Evolutionary conservation across 2,888 invertebrate species (phyloP).

Genomic region (Pachycephus smyrnensis): DNA sequence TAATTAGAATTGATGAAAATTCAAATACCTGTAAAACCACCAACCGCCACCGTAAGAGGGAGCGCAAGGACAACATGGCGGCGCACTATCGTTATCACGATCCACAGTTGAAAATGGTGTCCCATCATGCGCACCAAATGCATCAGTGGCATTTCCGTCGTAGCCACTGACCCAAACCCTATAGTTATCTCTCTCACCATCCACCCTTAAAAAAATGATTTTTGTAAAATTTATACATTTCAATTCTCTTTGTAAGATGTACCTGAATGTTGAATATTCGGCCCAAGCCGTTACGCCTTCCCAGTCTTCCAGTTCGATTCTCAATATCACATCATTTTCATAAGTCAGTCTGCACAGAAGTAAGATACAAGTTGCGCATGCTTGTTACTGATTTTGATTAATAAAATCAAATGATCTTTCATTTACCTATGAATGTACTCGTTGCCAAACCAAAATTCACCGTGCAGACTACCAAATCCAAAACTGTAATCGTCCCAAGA

Average conservation of each 20-base stretch:
- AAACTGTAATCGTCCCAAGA: conserved; percentile 71
- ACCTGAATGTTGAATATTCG: conserved; percentile 66
- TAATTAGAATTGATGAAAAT: not conserved
- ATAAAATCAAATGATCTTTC: not conserved
- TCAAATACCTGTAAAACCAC: conserved; percentile 71
- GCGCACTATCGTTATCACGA: conserved; percentile 68
- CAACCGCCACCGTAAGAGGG: conserved; percentile 72
- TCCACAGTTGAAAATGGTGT: conserved; percentile 69
- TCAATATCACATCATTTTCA: conserved; percentile 64
- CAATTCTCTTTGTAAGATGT: not conserved
- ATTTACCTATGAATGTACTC: conserved; percentile 67
- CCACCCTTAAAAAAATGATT: conserved; percentile 41
- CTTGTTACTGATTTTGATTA: not conserved
- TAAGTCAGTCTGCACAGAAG: conserved; percentile 55
- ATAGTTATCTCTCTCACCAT: conserved; percentile 66
- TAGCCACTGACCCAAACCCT: conserved; percentile 68
- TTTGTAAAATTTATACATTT: not conserved
- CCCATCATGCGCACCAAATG: conserved; percentile 69
- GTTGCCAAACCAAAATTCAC: conserved; percentile 74
- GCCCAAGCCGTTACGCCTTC: conserved; percentile 68
- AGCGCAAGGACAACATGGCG: conserved; percentile 70
- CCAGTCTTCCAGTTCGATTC: conserved; percentile 70
- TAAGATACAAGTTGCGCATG: not conserved
- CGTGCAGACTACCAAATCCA: conserved; percentile 70
- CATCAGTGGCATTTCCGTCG: conserved; percentile 70